A percentile compares a stretch with the other conserved stretches of the same genome.
Conservation (phyloP, 2,888 invertebrate genomes). For the Trissolcus brochymenae region DNA sequence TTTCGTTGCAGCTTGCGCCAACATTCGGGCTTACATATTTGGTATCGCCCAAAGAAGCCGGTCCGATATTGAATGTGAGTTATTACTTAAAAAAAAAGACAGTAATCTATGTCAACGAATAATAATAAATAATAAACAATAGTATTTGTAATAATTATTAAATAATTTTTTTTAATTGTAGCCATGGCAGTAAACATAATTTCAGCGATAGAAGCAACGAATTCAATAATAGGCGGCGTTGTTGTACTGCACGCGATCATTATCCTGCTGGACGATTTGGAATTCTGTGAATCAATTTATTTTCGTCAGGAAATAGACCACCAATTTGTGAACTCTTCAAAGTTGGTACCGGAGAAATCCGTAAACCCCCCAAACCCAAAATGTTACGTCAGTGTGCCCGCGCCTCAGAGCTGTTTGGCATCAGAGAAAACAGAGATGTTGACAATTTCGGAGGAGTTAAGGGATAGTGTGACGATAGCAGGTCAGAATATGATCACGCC, state of each 20-base stretch:
- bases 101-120: too few species aligned
- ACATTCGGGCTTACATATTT: conserved; percentile 93
- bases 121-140: too few species aligned
- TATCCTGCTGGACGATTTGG: conserved; percentile 82
- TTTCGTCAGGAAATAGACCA: conserved; percentile 85
- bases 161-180: conserved; percentile 69
- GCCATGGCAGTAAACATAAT: conserved; percentile 99
- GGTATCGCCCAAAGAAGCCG: conserved; percentile 90
- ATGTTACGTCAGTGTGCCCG: conserved; percentile 95
- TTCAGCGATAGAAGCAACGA: conserved; percentile 99
- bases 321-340: conserved; percentile 83
- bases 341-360: conserved; percentile 84
- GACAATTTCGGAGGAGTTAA: conserved; percentile 90
- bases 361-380: conserved; percentile 92
- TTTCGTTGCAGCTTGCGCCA: conserved; percentile 97
- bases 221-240: conserved; percentile 98
- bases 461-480: conserved; percentile 88
- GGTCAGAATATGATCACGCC: conserved; percentile 96
- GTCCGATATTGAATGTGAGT: conserved; percentile 95
- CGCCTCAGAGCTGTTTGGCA: conserved; percentile 89
- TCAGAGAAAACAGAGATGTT: conserved; percentile 88
- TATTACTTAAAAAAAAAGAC: too few species aligned
- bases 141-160: not conserved
- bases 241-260: conserved; percentile 92
- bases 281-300: conserved; percentile 87